phyloP scores from a whole-genome alignment of 1,140 invertebrate species.

The Aethina tumida region DNA sequence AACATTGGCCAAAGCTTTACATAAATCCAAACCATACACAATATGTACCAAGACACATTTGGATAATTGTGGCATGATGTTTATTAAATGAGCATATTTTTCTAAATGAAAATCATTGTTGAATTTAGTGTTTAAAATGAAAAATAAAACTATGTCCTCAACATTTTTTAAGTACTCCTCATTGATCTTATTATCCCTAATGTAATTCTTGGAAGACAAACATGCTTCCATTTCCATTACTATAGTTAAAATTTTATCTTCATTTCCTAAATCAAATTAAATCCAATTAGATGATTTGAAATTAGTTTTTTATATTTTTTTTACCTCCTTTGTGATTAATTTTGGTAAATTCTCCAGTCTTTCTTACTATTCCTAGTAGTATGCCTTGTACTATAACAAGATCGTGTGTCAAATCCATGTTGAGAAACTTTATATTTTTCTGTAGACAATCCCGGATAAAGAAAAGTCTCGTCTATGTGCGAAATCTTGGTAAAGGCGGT shows the following conservation, averaged over 20 bases:
- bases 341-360: constrained; percentile 23
- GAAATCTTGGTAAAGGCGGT: too few relatives aligned
- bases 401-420: constrained; percentile 29
- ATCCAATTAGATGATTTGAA: constrained; percentile 9
- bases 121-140: constrained; percentile 28
- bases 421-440: too few relatives aligned
- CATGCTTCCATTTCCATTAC: constrained; percentile 19
- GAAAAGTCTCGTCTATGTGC: too few relatives aligned
- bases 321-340: constrained; percentile 28
- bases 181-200: constrained; percentile 13
- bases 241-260: constrained; percentile 21
- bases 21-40: constrained; percentile 21
- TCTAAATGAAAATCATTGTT: constrained; percentile 16
- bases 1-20: constrained; percentile 18
- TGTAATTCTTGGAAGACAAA: constrained; percentile 19
- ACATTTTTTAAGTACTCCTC: constrained; percentile 13
- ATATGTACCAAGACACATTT: constrained; percentile 28
- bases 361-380: constrained; percentile 19
- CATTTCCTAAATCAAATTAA: constrained; percentile 26
- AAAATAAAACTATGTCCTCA: constrained; percentile 23
- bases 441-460: background rate
- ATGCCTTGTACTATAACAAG: constrained; percentile 26
- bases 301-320: constrained; percentile 6
- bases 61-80: constrained; percentile 26
- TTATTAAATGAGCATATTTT: constrained; percentile 26